Evolutionary conservation across 2,113 vertebrate genomes (phyloP), one percentile per base, ranked within the genome.

Genomic region (Antechinus stuartii): DNA sequence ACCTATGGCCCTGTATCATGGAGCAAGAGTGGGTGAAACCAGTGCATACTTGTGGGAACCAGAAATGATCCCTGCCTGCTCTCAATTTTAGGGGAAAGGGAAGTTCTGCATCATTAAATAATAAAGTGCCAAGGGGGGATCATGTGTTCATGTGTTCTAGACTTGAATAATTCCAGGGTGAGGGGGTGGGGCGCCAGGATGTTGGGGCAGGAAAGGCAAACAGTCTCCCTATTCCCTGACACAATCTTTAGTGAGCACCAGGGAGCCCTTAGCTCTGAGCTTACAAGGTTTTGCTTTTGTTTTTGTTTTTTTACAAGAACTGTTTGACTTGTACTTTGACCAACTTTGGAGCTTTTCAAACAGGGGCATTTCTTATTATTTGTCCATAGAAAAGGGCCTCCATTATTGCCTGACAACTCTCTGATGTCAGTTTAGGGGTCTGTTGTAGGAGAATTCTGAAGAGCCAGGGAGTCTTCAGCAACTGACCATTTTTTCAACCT

Each of bases 51-150:
- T 96, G 97, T 95, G 93, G 55, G 94, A 97, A 95, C 92, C 4
- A 27, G 90, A 93, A 27, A 46, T 2, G 47, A 89, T 84, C 47
- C 30, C 27, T 42, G 25, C 1, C 92, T 54, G 30, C 90, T 96
- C 96, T 89, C 84, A n/a, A 49, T 50, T 91, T 96, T 90, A 91
- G 55, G 61, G 42, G 49, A 97, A 94, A 95, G 91, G 90, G 89
- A 93, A 97, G 97, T 97, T 97, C 89, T 49, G 92, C 94, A 92
- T 97, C 96, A 92, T 97, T 98, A 97, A 98, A 92, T 93, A 95
- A 91, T 91, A 96, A 55, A 93, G 68, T 90, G 94, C 93, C 53
- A 76, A 95, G 92, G 84, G 93, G n/a, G 96, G 95, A 55, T 97
- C 95, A 91, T 0, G 19, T 93, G 92, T 94, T 97, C 95, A 91